A percentile compares a stretch with the other conserved stretches of the same genome.
phyloP scores from a whole-genome alignment of 64 coral and sea anemone genomes.

The Dendrophyllia cribrosa region DNA sequence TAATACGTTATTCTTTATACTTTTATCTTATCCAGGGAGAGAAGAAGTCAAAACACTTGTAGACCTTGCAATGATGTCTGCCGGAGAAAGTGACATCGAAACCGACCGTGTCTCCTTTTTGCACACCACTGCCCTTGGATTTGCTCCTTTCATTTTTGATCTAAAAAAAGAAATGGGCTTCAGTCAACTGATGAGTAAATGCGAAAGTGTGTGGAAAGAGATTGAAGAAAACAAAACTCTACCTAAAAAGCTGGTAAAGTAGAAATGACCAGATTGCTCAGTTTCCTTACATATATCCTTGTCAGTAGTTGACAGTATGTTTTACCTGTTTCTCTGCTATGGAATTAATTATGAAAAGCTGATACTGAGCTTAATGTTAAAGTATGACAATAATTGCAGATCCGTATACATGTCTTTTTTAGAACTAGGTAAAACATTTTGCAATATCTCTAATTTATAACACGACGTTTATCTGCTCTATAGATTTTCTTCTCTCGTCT shows the following conservation, averaged over 20 bases:
- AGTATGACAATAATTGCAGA: no score
- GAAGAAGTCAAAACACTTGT: slow-evolving; percentile 74
- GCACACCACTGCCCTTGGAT: slow-evolving; percentile 70
- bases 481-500: no score
- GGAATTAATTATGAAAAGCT: no score
- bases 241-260: slow-evolving; percentile 68
- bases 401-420: no score
- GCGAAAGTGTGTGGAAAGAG: slow-evolving; percentile 54
- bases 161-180: slow-evolving; percentile 39
- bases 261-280: no score
- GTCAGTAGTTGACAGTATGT: no score
- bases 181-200: slow-evolving; percentile 46
- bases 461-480: no score
- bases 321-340: no score
- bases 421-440: no score
- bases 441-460: no score
- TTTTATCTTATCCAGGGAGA: slow-evolving; percentile 21
- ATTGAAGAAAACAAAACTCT: slow-evolving; percentile 24
- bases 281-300: neutral
- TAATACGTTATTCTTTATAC: no score
- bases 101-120: slow-evolving; percentile 68
- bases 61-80: slow-evolving; percentile 85
- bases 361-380: no score
- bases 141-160: slow-evolving; percentile 86
- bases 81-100: slow-evolving; percentile 80